Conservation (phyloP, 2,888 invertebrate genomes). For the Hyles lineata region DNA sequence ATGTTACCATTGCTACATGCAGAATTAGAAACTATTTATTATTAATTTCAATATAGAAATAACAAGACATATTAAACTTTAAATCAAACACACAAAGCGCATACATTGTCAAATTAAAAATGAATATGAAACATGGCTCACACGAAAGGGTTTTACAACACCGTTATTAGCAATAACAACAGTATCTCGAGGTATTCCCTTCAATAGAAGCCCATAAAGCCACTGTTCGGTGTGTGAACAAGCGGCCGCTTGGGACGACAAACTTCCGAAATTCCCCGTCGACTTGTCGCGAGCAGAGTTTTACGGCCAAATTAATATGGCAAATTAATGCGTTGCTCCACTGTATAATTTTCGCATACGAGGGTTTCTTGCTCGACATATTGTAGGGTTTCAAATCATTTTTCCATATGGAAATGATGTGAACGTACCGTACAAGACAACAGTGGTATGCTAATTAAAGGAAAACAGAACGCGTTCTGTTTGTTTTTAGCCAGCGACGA, state of each 20-base stretch:
- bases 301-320: conserved; percentile 86
- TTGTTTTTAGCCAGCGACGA: conserved; percentile 73
- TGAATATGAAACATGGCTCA: conserved; percentile 53
- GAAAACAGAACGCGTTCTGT: conserved; percentile 78
- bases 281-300: conserved; percentile 83
- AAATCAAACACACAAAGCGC: neutral
- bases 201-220: conserved; percentile 73
- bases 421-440: conserved; percentile 78
- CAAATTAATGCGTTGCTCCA: conserved; percentile 83
- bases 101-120: conserved; percentile 36
- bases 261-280: conserved; percentile 79
- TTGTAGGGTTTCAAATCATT: conserved; percentile 76
- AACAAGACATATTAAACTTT: neutral
- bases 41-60: neutral
- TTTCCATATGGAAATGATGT: conserved; percentile 84
- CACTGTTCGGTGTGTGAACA: conserved; percentile 76
- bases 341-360: conserved; percentile 81
- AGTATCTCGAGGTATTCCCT: conserved; percentile 65
- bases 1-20: no score
- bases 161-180: conserved; percentile 74
- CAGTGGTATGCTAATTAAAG: conserved; percentile 84
- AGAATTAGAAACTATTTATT: no score
- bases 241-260: conserved; percentile 78
- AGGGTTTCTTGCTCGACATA: conserved; percentile 74
- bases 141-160: conserved; percentile 61